These are phyloP conservation scores for Phainopepla nitens DNA, from an alignment of 2,113 vertebrate genomes.

Conservation along the genomic window DNA sequence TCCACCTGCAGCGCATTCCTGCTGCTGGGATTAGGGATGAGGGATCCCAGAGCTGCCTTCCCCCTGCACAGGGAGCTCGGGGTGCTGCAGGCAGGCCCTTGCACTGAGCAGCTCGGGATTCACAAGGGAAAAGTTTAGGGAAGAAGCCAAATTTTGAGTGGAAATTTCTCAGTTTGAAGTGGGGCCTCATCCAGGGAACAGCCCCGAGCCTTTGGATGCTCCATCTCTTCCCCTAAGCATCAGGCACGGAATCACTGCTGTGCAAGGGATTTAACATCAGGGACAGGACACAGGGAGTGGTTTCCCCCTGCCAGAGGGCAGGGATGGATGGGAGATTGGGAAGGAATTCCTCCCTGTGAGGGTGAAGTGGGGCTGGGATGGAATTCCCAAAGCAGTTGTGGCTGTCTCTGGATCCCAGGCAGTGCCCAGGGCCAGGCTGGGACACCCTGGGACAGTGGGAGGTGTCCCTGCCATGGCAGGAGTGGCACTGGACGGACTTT, in stretches of 20 bases:
- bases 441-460: background rate
- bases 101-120: no score
- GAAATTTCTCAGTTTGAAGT: rapidly evolving
- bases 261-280: background rate
- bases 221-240: background rate
- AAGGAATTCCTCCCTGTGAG: rapidly evolving
- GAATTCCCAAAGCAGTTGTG: background rate
- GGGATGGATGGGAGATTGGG: rapidly evolving
- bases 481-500: rapidly evolving
- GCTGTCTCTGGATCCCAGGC: background rate
- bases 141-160: background rate
- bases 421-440: background rate
- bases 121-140: rapidly evolving
- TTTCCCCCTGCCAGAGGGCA: background rate
- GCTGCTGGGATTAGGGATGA: background rate
- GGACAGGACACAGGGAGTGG: background rate
- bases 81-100: rapidly evolving
- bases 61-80: no score
- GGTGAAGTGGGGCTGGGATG: rapidly evolving
- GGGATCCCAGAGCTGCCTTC: background rate
- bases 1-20: background rate
- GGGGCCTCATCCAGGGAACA: rapidly evolving
- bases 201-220: background rate
- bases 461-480: background rate
- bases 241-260: rapidly evolving